Evolutionary conservation across 2,797 vertebrate genomes (phyloP).

Genomic region (Ctenopoma multispine): DNA sequence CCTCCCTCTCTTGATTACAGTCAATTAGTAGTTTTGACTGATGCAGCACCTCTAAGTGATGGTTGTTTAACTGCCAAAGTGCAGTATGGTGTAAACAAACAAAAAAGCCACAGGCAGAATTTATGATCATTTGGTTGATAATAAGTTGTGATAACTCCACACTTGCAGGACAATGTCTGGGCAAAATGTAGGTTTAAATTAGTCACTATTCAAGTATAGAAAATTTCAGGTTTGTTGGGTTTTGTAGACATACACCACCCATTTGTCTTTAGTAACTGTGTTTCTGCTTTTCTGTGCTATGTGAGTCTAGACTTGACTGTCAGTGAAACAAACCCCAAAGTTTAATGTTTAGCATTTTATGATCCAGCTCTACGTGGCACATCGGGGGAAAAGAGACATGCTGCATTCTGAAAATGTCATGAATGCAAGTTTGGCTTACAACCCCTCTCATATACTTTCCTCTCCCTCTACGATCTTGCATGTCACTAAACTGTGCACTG

Average conservation of each 20-base stretch:
- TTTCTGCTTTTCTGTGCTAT: constrained; percentile 6
- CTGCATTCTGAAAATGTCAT: constrained; percentile 41
- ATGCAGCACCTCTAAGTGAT: constrained; percentile 31
- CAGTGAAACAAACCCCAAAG: constrained; percentile 11
- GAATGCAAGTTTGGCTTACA: constrained; percentile 47
- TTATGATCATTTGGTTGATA: constrained; percentile 37
- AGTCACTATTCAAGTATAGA: background rate
- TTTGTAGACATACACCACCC: background rate
- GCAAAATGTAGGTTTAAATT: constrained; percentile 5
- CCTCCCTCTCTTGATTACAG: constrained; percentile 39
- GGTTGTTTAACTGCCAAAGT: constrained; percentile 25
- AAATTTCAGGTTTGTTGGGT: constrained; percentile 1
- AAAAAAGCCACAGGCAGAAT: constrained; percentile 34
- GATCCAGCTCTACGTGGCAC: constrained; percentile 36
- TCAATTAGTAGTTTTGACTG: constrained; percentile 51
- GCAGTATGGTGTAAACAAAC: constrained; percentile 33
- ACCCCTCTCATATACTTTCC: constrained; percentile 50
- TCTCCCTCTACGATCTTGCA: constrained; percentile 51
- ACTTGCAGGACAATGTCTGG: constrained; percentile 8
- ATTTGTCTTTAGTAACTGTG: background rate
- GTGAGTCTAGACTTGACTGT: constrained; percentile 10
- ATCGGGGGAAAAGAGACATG: constrained; percentile 20
- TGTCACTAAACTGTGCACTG: constrained; percentile 53
- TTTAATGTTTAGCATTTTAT: constrained; percentile 33
- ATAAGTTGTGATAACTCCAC: constrained; percentile 32